Evolutionary conservation across 1,140 invertebrate genomes (phyloP).

Genomic region (Brachionus paranguensis): DNA sequence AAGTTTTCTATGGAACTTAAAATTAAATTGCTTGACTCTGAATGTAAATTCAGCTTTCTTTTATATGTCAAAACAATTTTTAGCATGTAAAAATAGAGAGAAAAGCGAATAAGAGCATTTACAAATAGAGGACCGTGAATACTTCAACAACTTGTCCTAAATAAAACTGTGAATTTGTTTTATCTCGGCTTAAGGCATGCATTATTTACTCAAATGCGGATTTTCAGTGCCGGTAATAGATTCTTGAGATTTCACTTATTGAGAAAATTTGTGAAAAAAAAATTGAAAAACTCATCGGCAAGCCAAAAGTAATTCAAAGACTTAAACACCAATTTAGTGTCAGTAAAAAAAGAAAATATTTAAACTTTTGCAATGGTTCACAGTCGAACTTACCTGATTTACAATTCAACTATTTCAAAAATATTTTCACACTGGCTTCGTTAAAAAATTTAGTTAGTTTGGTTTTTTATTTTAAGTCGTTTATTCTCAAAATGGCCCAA

Average conservation of each 20-base stretch:
- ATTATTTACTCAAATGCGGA: background rate
- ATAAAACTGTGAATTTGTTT: constrained; percentile 8
- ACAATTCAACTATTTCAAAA: background rate
- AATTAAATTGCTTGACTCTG: background rate
- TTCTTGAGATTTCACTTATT: background rate
- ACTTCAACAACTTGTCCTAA: background rate
- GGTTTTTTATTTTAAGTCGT: background rate
- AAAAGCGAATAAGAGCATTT: background rate
- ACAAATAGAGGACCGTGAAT: background rate
- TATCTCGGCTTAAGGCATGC: background rate
- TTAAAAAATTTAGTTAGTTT: background rate
- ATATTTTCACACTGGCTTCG: background rate
- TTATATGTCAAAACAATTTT: constrained; percentile 16
- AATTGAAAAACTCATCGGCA: background rate
- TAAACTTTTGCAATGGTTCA: background rate
- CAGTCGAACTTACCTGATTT: background rate
- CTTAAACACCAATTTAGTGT: background rate
- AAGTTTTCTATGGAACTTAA: background rate
- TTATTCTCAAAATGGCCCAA: background rate
- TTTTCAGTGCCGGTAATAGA: background rate
- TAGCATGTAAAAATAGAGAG: background rate
- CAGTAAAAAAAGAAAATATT: background rate
- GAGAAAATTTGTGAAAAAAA: background rate
- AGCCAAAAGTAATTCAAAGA: background rate
- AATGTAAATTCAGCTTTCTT: background rate